phyloP scores from a whole-genome alignment of 2,113 vertebrate genomes.

The Ptychochromis oligacanthus region DNA sequence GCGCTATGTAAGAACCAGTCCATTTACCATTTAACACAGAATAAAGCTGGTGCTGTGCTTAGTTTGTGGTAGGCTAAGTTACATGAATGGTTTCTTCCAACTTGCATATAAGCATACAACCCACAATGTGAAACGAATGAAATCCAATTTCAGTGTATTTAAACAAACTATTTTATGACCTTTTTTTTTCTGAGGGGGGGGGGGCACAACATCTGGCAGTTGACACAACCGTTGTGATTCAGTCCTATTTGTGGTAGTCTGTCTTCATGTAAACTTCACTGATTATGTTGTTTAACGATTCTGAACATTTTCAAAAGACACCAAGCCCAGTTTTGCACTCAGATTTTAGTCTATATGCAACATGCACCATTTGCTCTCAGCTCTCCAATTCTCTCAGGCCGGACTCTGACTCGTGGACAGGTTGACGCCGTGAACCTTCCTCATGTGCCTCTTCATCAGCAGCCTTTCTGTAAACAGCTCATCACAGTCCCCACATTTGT shows the following conservation, averaged over 20 bases:
- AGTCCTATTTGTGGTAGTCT: not conserved
- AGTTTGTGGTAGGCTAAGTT: not conserved
- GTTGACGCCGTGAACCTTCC: slow-evolving; percentile 45
- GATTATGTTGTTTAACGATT: not conserved
- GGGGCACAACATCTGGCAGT: not conserved
- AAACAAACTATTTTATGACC: not conserved
- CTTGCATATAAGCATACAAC: not conserved
- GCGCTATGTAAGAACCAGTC: too few species aligned
- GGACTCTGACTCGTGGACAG: slow-evolving; percentile 38
- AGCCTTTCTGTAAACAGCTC: slow-evolving; percentile 57
- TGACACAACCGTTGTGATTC: not conserved
- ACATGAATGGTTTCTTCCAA: not conserved
- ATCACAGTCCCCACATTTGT: slow-evolving; percentile 50
- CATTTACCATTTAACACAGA: too few species aligned
- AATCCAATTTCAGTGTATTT: not conserved
- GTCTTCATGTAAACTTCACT: not conserved
- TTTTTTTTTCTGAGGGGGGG: fast-evolving
- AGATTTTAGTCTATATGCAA: not conserved
- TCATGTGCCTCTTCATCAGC: slow-evolving; percentile 64
- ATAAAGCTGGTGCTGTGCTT: not conserved
- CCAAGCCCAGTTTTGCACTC: not conserved
- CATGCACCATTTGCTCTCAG: not conserved
- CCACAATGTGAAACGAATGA: not conserved
- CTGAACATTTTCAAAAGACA: not conserved
- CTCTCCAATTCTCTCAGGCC: not conserved